Conservation (phyloP, 2,113 vertebrate genomes). For the Pelodiscus sinensis region DNA sequence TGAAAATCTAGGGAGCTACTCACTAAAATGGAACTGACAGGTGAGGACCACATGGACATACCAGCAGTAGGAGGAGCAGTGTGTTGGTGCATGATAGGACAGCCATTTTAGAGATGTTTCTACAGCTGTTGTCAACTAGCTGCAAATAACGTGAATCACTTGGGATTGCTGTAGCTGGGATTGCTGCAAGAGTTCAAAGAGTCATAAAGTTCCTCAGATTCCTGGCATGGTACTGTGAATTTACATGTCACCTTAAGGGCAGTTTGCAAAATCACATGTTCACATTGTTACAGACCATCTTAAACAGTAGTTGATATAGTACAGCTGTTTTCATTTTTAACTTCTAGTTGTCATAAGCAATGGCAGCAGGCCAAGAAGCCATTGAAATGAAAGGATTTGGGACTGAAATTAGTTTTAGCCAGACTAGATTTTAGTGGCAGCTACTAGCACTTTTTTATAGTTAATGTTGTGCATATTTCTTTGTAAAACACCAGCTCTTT, state of each 20-base stretch:
- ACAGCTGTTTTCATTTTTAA: constrained; percentile 45
- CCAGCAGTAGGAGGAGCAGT: not conserved
- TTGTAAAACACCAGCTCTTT: not conserved
- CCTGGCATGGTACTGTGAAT: not conserved
- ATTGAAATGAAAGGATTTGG: not conserved
- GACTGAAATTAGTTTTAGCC: not conserved
- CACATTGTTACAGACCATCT: not conserved
- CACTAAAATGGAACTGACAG: constrained; percentile 54
- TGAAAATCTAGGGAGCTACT: not conserved
- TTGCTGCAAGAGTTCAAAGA: constrained; percentile 17
- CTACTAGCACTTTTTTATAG: not conserved
- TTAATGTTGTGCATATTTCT: not conserved
- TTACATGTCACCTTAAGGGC: not conserved
- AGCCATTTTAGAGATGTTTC: constrained; percentile 71
- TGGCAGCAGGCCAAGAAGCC: not conserved
- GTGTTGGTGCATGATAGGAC: constrained; percentile 37
- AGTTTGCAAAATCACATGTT: not conserved
- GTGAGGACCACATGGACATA: constrained; percentile 73
- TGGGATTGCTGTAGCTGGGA: constrained; percentile 15
- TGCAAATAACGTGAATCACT: constrained; percentile 57
- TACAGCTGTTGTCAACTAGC: constrained; percentile 72
- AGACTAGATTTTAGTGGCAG: accelerated
- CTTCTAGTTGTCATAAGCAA: constrained; percentile 34
- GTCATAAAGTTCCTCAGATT: constrained; percentile 39
- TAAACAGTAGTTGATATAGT: not conserved